These are phyloP conservation scores for Caenorhabditis zanzibari DNA, from an alignment of 2,888 invertebrate genomes.

Conservation along the genomic window DNA sequence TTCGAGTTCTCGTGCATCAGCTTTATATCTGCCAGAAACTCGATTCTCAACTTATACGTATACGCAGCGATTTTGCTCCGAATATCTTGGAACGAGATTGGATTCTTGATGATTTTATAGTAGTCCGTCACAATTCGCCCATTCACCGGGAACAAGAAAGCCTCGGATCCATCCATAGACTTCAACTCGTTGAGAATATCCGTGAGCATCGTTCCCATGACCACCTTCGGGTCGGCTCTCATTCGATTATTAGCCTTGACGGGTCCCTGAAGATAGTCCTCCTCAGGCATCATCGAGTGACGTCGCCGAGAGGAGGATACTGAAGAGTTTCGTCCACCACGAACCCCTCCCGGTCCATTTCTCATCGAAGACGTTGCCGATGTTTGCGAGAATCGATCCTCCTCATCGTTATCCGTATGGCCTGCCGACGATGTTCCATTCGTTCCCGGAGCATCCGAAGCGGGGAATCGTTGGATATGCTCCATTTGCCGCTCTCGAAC, in stretches of 20 bases:
- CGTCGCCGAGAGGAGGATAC: conserved; percentile 68
- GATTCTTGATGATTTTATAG: conserved; percentile 92
- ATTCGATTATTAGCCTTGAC: conserved; percentile 90
- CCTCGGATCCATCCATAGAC: conserved; percentile 91
- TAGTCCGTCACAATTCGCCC: conserved; percentile 94
- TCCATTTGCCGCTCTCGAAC: conserved; percentile 27
- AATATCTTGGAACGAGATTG: conserved; percentile 98
- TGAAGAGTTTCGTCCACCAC: conserved; percentile 46
- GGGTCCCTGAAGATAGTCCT: conserved; percentile 82
- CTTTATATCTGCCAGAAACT: conserved; percentile 90
- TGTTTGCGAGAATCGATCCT: conserved; percentile 49
- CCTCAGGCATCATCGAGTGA: conserved; percentile 74
- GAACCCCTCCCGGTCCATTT: conserved; percentile 41
- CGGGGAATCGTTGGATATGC: not conserved
- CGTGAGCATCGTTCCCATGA: conserved; percentile 76
- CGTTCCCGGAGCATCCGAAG: conserved; percentile 3
- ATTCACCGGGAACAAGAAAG: conserved; percentile 95
- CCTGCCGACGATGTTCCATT: conserved; percentile 18
- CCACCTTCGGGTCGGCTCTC: conserved; percentile 92
- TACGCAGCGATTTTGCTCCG: conserved; percentile 88
- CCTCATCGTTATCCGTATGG: conserved; percentile 43
- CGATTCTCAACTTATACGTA: conserved; percentile 90
- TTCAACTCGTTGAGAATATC: conserved; percentile 88
- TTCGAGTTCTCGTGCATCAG: conserved; percentile 97
- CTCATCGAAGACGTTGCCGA: conserved; percentile 33